Evolutionary conservation across 2,888 invertebrate species (phyloP).

Genomic region (Ischnura elegans): DNA sequence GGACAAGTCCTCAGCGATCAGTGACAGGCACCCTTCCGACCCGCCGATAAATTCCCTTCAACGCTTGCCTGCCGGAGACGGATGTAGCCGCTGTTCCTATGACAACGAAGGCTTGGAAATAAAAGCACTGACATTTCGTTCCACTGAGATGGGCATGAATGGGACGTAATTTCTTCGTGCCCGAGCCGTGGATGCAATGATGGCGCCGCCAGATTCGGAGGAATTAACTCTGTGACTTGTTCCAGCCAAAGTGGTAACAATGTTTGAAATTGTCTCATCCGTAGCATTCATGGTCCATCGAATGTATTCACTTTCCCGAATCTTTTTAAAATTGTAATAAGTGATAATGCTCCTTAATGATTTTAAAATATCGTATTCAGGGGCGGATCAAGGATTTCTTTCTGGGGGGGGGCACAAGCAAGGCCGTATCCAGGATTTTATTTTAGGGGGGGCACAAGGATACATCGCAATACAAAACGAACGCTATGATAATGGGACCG

Average conservation of each 20-base stretch:
- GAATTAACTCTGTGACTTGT: neutral
- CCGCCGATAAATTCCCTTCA: constrained; percentile 6
- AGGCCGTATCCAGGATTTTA: no score
- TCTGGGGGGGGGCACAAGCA: no score
- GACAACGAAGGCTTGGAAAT: neutral
- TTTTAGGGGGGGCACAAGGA: no score
- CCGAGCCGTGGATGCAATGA: neutral
- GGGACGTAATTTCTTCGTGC: neutral
- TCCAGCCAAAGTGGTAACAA: neutral
- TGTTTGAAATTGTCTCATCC: neutral
- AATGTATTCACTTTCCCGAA: no score
- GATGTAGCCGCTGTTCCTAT: neutral
- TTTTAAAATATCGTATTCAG: no score
- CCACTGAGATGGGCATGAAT: neutral
- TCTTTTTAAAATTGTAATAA: no score
- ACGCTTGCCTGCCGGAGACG: neutral
- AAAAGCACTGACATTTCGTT: neutral
- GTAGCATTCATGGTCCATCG: no score
- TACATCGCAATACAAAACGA: no score
- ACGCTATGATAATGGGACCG: no score
- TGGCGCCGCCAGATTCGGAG: neutral
- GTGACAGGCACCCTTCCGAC: neutral
- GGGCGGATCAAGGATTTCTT: no score
- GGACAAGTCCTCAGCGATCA: neutral
- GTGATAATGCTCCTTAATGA: no score